Evolutionary conservation across 64 coral and sea anemone species (phyloP), one percentile per base, ranked within the genome.

Genomic region (Montipora foliosa): DNA sequence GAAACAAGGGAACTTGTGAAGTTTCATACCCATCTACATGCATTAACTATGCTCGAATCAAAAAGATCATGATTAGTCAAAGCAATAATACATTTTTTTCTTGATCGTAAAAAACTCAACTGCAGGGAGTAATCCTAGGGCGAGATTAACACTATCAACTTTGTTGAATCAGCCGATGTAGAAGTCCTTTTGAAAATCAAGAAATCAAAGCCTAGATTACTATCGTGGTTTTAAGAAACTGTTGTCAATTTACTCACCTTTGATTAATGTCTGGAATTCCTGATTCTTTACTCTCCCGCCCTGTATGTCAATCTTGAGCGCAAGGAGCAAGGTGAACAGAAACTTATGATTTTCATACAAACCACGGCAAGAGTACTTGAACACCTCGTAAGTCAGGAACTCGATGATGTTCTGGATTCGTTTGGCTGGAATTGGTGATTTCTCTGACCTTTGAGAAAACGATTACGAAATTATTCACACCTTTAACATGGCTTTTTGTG

Each of bases 371-470:
- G 98, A 95, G 55, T 99, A 99, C 85, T 96, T 96, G 66, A 96
- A 99, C 21, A 96, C 98, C 66, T 96, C 98, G 15, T 96, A 99
- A 1, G 98, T 99, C 53, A 99, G 80, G 47, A 94, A 99, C 71
- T 99, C 98, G 57, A 99, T 99, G 67, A 99, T 99, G 82, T 99
- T 99, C 72, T 92, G 95, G 48, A 99, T 99, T 75, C 98, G 88
- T 84, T 99, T 99, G 8, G 95, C 92, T 58, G 98, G 95, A 84
- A 99, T 99, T 11, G 95, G 98, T 11, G 98, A 99, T 60, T 96
- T 96, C 87, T 96, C 95, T 4, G 98, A 99, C n/a, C 98, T 99
- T 24, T 77, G 3, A 10, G 44, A 48, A 48, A 8, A 11, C 2
- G 53, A 57, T 8, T 14, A 6, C 13, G 52, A n/a, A 16, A 57